These are phyloP conservation scores for Hylaeus anthracinus DNA, from an alignment of 1,140 invertebrate species.

Conservation along the genomic window DNA sequence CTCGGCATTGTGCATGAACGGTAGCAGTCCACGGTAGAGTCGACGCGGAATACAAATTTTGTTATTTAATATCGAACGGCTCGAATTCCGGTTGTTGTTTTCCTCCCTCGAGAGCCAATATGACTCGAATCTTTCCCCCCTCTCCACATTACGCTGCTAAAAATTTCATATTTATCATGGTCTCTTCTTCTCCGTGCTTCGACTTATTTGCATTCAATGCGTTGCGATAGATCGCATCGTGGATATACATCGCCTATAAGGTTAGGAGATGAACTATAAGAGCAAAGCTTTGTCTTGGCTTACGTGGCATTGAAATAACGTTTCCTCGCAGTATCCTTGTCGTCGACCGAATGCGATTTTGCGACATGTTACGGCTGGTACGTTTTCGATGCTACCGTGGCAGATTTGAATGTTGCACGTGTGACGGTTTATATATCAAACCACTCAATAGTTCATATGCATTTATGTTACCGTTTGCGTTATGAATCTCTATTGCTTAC, in stretches of 20 bases:
- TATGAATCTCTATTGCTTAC: too few relatives aligned
- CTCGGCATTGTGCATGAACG: background rate
- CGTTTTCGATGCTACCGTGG: background rate
- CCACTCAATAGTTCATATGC: too few relatives aligned
- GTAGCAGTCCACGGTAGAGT: conserved; percentile 24
- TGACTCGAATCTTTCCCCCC: conserved; percentile 18
- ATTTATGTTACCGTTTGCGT: too few relatives aligned
- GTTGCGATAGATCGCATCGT: conserved; percentile 58
- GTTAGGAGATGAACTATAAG: conserved; percentile 56
- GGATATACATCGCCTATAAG: conserved; percentile 27
- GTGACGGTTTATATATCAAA: too few relatives aligned
- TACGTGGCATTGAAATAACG: conserved; percentile 50
- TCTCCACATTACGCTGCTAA: conserved; percentile 45
- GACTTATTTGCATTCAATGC: conserved; percentile 72
- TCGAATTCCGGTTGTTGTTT: conserved; percentile 47
- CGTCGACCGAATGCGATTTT: conserved; percentile 32
- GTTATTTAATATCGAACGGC: conserved; percentile 62
- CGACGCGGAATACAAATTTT: conserved; percentile 56
- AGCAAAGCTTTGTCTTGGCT: conserved; percentile 51
- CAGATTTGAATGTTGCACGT: background rate
- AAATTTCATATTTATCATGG: conserved; percentile 72
- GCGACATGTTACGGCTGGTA: background rate
- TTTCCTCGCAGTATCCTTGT: conserved; percentile 12
- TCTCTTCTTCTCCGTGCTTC: conserved; percentile 48
- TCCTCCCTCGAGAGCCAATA: conserved; percentile 48